Conservation (phyloP, 2,113 vertebrate genomes). For the Actinemys pallida region DNA sequence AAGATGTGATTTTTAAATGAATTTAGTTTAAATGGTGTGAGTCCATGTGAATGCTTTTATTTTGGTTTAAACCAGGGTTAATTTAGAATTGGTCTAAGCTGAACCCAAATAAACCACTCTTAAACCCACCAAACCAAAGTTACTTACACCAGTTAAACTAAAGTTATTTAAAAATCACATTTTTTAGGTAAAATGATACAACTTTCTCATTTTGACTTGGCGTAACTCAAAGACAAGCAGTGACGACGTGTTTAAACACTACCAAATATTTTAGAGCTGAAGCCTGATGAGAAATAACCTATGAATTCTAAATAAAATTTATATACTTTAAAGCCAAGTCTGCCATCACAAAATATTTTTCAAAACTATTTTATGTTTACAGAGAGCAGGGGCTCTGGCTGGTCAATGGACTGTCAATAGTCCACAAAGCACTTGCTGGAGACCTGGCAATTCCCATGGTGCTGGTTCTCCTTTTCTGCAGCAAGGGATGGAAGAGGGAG, state of each 20-base stretch:
- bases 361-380: not conserved
- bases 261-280: not conserved
- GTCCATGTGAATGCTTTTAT: not conserved
- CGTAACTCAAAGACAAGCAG: not conserved
- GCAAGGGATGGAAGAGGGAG: not conserved
- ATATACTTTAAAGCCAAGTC: not conserved
- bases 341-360: not conserved
- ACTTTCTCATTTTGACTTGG: not conserved
- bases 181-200: not conserved
- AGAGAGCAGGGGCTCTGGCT: not conserved
- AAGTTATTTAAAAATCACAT: not conserved
- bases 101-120: not conserved
- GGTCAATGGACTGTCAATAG: accelerated
- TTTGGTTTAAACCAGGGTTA: accelerated
- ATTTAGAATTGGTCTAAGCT: not conserved
- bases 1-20: not conserved
- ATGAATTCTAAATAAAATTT: not conserved
- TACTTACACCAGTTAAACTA: not conserved
- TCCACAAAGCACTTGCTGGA: not conserved
- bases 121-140: not conserved
- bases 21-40: accelerated
- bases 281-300: not conserved
- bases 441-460: not conserved
- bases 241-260: not conserved
- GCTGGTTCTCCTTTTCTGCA: not conserved